Percentiles rank a stretch among this genome's conserved stretches.
These are phyloP conservation scores for Campopleginae sp. DNA, from an alignment of 2,888 invertebrate species.

Conservation along the genomic window DNA sequence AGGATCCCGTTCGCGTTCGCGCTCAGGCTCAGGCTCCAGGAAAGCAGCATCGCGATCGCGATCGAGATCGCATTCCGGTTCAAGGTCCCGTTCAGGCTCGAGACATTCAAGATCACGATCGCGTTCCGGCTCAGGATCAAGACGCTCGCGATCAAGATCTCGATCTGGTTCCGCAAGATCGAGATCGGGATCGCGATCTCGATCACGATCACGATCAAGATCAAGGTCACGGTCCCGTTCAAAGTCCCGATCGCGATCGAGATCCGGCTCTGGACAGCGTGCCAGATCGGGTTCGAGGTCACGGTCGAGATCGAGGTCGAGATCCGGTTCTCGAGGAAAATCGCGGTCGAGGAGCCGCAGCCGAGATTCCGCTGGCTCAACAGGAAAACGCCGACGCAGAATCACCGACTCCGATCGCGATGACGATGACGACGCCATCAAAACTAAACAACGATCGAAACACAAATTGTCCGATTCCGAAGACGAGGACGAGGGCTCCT, in stretches of 20 bases:
- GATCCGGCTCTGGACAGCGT: constrained; percentile 63
- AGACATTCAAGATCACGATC: constrained; percentile 71
- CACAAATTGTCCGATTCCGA: constrained; percentile 80
- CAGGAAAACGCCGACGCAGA: constrained; percentile 80
- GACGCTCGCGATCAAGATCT: constrained; percentile 52
- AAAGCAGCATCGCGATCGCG: constrained; percentile 70
- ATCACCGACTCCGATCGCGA: constrained; percentile 88
- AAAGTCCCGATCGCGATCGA: constrained; percentile 75
- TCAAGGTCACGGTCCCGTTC: constrained; percentile 62
- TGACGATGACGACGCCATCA: constrained; percentile 79
- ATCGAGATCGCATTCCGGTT: constrained; percentile 58
- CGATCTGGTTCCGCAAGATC: not conserved
- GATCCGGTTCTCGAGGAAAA: constrained; percentile 64
- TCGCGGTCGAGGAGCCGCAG: constrained; percentile 78
- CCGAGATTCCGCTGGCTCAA: constrained; percentile 72
- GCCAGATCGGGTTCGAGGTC: constrained; percentile 65
- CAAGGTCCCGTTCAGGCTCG: constrained; percentile 40
- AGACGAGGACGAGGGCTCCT: constrained; percentile 80
- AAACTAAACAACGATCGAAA: constrained; percentile 79
- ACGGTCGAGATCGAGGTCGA: constrained; percentile 70
- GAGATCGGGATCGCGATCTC: not conserved
- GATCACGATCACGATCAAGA: not conserved
- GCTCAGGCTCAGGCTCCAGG: constrained; percentile 70
- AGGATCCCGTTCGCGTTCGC: constrained; percentile 72
- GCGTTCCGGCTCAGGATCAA: constrained; percentile 74